Base-by-base conservation (phyloP, 2,113 vertebrate species). In the Nothocercus nigrocapillus region DNA sequence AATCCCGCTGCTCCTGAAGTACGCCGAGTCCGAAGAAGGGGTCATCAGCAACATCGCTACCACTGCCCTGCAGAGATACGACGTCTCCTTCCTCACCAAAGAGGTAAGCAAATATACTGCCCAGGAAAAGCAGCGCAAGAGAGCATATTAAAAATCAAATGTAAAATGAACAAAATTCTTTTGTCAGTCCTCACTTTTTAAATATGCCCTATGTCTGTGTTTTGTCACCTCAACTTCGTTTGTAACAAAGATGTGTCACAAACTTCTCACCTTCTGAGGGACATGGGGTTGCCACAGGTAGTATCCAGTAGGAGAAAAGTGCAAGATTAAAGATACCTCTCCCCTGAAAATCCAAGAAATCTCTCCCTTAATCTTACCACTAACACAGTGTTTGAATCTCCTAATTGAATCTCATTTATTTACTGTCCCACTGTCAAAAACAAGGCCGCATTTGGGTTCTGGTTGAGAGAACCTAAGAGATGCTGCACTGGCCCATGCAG, bases 11-110 rank as follows among this genome's bases (percentile, higher is more conserved):
- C 98, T 99, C 36, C 95, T 98, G 27, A 99, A 98, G 96, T 98
- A 98, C 0, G 97, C 98, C 0, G 99, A 99, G 95, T 98, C 98
- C 4, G 98, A 98, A 72, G 98, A 98, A 24, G 99, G 99, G 5
- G 97, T 97, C 3, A 91, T 98, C 96, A 98, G 97, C 98, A 99
- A 98, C 91, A 98, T 99, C 5, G 98, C 99, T 69, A 97, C 98
- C 59, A 98, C 98, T 5, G 58, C 98, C 36, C 98, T 99, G 80
- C 99, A 99, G 97, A 98, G 99, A 99, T 99, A 99, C 0, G 91
- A 98, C 19, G 88, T 93, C 54, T 85, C 72, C 53, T 97, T 99
- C 89, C 98, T 99, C 86, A 99, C 98, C 5, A 93, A 97, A 9
- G 99, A 99, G 99, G 99, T 99, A 96, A 94, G 82, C 95, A 83